phyloP scores from a whole-genome alignment of 2,888 invertebrate genomes.

The Euphydryas editha region DNA sequence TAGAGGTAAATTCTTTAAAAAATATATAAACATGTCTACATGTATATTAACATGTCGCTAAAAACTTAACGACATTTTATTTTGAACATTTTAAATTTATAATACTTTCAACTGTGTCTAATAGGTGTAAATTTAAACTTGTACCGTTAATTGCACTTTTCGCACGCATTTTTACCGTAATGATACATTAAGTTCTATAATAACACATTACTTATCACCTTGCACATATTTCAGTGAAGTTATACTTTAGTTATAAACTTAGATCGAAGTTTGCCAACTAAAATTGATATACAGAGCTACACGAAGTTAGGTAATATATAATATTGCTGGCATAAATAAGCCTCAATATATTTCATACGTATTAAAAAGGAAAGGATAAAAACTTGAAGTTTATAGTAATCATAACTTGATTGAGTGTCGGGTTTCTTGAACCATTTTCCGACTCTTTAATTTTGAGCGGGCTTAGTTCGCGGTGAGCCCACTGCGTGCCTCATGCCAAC shows the following conservation, averaged over 20 bases:
- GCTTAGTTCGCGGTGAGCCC: constrained; percentile 23
- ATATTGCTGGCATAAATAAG: constrained; percentile 1
- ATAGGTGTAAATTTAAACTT: constrained; percentile 30
- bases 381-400: constrained; percentile 9
- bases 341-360: constrained; percentile 2
- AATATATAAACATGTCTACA: no score
- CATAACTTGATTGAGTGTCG: background rate
- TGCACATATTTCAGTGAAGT: constrained; percentile 11
- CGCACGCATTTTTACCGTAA: constrained; percentile 21
- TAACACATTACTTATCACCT: constrained; percentile 1
- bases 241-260: constrained; percentile 5
- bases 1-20: no score
- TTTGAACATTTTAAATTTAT: constrained; percentile 30
- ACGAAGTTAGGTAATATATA: constrained; percentile 13
- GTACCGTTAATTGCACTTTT: constrained; percentile 32
- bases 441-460: constrained; percentile 28
- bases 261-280: constrained; percentile 9
- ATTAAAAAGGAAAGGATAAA: background rate
- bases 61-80: background rate
- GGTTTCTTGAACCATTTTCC: constrained; percentile 15
- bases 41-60: no score
- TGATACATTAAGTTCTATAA: background rate
- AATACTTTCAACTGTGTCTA: constrained; percentile 31
- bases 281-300: constrained; percentile 1
- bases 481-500: constrained; percentile 35